Evolutionary conservation across 2,888 invertebrate genomes (phyloP), one percentile per base, ranked within the genome.

Genomic region (Cloeon dipterum): DNA sequence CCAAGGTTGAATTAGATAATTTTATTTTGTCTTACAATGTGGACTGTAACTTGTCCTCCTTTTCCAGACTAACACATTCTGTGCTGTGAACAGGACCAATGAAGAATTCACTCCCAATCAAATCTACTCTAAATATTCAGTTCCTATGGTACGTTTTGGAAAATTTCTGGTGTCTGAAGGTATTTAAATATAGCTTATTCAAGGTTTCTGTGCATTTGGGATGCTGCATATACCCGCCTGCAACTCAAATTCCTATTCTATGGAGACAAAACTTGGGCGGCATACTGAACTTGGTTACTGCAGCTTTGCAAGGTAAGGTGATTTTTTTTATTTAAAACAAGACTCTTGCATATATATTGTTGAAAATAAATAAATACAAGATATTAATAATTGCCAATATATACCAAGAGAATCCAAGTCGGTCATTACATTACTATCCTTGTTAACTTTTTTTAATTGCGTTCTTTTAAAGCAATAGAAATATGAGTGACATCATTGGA

Each of bases 171-270:
- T 20, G 18, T 36, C 33, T 34, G 29, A 38, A 29, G n/a, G 16
- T 13, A 34, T 35, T 20, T 26, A 20, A 13, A 37, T 14, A 23
- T 26, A 35, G 40, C 40, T 18, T 39, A 39, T 41, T 40, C 3
- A 40, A 59, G 50, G 60, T 77, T 35, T 71, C 76, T 0, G 64
- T 74, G 3, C 75, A 79, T 14, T 53, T 88, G 19, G 73, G 74
- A 38, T 88, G 88, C 48, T 88, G 88, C 50, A 76, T 76, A 46
- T 81, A 79, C 66, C 86, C 88, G 0, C 49, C 54, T 1, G 62
- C 68, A n/a, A 55, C 51, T 0, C 63, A 69, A 34, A 63, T 85
- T n/a, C 72, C 70, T 0, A 62, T 62, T 42, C 65, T 77, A 7
- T 83, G 82, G 81, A 65, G 71, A 44, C 66, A 70, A 40, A 71